Base-by-base conservation (phyloP, 2,888 invertebrate genomes). In the Euproctis similis region DNA sequence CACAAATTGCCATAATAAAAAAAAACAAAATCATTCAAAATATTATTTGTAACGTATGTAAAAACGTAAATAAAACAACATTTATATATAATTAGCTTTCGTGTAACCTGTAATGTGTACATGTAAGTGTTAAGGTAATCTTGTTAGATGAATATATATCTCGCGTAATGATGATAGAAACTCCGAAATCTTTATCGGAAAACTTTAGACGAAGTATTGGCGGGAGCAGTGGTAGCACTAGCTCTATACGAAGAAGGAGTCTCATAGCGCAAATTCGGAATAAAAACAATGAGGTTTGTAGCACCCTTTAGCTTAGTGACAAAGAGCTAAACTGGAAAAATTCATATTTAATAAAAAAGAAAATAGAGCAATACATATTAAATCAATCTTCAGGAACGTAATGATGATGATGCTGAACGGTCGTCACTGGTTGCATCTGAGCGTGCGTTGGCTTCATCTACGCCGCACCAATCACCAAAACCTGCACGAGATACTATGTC, bases 381-480 rank as follows among this genome's bases (percentile, higher is more conserved):
- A 5, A 12, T 17, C 8, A 12, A 7, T 7, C 12, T 43, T 28
- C 38, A 85, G 85, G 77, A 74, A 31, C 52, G 59, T 32, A 87
- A 88, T 53, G 89, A 89, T 53, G 89, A 89, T 59, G 89, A 89
- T 44, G 88, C 87, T 0, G 89, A 89, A 43, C 72, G 89, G 10
- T 85, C 80, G 1, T 82, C 71, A 0, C 48, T 85, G 50, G 59
- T 85, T 58, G 84, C 85, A 0, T 81, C 78, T 0, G 85, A 85
- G 49, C 61, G 73, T 2, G 72, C 75, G 0, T 53, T 68, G 44
- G 75, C 70, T 0, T 59, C 75, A 0, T 75, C 80, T 1, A 81
- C 82, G 0, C 82, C 84, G 1, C 58, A 57, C 2, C 46, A 53
- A 0, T 67, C 74, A 1, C 60, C 53, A 1, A 30, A 61, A 2